Evolutionary conservation across 2,888 invertebrate species (phyloP), one percentile per base, ranked within the genome.

Genomic region (Clistopyga incitator): DNA sequence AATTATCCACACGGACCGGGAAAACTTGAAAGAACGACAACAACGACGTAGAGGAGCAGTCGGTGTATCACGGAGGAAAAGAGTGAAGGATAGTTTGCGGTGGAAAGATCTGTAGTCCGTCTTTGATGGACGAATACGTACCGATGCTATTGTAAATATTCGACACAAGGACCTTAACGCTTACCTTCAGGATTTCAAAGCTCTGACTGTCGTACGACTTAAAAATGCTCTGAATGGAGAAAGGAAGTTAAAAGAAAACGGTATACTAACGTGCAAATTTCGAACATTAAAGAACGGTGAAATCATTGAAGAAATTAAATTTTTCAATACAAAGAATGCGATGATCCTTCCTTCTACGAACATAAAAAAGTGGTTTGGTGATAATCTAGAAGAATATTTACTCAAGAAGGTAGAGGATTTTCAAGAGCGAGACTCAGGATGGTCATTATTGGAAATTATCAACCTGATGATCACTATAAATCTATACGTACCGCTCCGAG

Each of bases 401-500:
- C 20, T 72, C 23, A 20, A 20, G 2, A 86, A 86, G 34, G 52
- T 83, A 4, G 70, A 84, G 52, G 83, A 86, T n/a, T 86, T 88
- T 65, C 77, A 86, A 77, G 78, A 86, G 61, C 70, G 68, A 65
- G 86, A 80, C 61, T 82, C 85, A 1, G 84, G 85, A 6, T 86
- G 86, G 86, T 61, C 84, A 11, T 76, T 86, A 45, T 11, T 45
- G 29, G 84, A 88, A 82, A 87, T 87, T 47, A 20, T 86, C 11
- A 78, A 84, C 77, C 65, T 87, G 56, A 71, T 70, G 10, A 42
- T 87, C 6, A 87, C 87, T 64, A 85, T 87, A 23, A 87, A 86
- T 71, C 34, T 74, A 82, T 86, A 84, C 68, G 56, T 52, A 15
- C 87, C 87, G 15, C 42, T 84, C 23, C 56, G 47, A 20, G 84